Evolutionary conservation across 2,888 invertebrate species (phyloP).

Genomic region (Ctena decussata): DNA sequence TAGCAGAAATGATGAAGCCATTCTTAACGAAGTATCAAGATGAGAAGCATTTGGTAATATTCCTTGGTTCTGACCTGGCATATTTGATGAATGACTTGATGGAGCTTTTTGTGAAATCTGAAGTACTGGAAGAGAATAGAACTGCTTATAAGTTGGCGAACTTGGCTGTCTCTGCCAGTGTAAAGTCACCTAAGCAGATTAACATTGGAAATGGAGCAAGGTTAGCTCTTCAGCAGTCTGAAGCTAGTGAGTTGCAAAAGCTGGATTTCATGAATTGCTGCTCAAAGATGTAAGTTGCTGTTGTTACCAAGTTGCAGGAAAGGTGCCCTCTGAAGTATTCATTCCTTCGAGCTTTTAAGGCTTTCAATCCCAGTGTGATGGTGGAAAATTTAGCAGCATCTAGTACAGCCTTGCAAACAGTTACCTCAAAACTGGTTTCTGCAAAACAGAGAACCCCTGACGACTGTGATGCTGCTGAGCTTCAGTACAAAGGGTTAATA

Average conservation of each 20-base stretch:
- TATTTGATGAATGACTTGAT: background rate
- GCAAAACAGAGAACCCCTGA: slow-evolving; percentile 1
- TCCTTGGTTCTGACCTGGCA: background rate
- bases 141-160: background rate
- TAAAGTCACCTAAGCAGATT: background rate
- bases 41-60: slow-evolving; percentile 1
- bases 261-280: background rate
- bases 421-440: background rate
- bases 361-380: background rate
- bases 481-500: background rate
- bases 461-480: slow-evolving; percentile 13
- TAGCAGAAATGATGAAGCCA: slow-evolving; percentile 3
- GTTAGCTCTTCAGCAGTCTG: slow-evolving; percentile 1
- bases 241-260: slow-evolving; percentile 5
- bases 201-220: slow-evolving; percentile 2
- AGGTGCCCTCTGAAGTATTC: slow-evolving; percentile 1
- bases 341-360: background rate
- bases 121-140: background rate
- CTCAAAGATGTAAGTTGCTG: background rate
- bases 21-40: slow-evolving; percentile 7
- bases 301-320: slow-evolving; percentile 2
- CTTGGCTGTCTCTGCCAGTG: background rate
- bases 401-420: background rate
- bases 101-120: background rate
- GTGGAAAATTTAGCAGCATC: background rate